Percentiles rank a stretch among this genome's conserved stretches.
phyloP scores from a whole-genome alignment of 2,797 vertebrate genomes.

The Malurus leucopterus region DNA sequence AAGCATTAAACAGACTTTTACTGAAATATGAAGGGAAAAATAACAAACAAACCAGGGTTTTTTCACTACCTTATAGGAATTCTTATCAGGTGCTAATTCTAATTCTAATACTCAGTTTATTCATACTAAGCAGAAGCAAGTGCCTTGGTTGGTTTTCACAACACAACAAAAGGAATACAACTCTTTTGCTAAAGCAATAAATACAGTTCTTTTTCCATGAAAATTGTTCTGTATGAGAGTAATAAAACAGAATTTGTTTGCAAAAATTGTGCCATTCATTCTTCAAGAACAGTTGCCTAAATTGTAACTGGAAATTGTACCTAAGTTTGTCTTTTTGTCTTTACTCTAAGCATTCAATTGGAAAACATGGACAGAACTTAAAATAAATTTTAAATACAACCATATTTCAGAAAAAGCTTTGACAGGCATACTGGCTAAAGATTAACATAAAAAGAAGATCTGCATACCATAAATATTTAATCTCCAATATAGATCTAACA shows the following conservation, averaged over 20 bases:
- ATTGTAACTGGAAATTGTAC: not conserved
- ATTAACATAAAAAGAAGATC: not conserved
- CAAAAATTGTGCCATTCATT: not conserved
- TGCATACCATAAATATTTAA: not conserved
- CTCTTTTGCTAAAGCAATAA: not conserved
- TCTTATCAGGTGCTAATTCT: not conserved
- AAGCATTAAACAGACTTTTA: conserved; percentile 28
- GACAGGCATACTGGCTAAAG: not conserved
- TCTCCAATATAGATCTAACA: not conserved
- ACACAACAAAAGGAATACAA: not conserved
- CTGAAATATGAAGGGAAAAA: not conserved
- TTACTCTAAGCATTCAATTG: not conserved
- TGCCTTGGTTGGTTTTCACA: not conserved
- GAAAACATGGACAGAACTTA: not conserved
- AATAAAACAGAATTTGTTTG: not conserved
- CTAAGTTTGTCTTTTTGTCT: not conserved
- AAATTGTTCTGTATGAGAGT: not conserved
- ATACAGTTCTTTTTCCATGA: not conserved
- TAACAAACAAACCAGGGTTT: not conserved
- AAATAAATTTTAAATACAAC: not conserved
- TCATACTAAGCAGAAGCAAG: not conserved
- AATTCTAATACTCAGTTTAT: not conserved
- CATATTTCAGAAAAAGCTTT: not conserved
- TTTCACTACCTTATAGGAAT: not conserved
- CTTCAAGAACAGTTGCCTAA: not conserved